Evolutionary conservation across 2,888 invertebrate genomes (phyloP).

Genomic region (Hemicrepidius hirtus): DNA sequence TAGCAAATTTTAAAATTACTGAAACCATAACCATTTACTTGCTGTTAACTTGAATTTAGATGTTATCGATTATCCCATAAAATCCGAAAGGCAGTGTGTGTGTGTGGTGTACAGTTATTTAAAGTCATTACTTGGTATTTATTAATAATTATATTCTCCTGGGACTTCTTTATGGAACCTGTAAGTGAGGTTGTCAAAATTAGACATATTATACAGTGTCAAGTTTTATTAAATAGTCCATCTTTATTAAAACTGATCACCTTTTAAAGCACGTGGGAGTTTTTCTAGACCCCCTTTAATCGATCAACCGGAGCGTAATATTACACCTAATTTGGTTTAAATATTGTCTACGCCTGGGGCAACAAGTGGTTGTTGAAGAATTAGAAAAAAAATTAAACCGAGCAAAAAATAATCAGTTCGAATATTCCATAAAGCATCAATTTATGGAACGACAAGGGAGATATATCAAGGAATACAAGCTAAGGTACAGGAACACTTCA

Average conservation of each 20-base stretch:
- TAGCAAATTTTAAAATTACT: too few relatives aligned
- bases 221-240: constrained; percentile 28
- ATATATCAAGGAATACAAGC: constrained; percentile 58
- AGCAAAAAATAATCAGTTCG: constrained; percentile 35
- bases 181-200: not conserved
- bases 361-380: constrained; percentile 23
- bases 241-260: constrained; percentile 24
- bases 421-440: constrained; percentile 54
- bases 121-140: too few relatives aligned
- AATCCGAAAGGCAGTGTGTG: too few relatives aligned
- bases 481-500: constrained; percentile 58
- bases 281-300: constrained; percentile 31
- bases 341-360: constrained; percentile 32
- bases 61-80: too few relatives aligned
- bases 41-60: too few relatives aligned
- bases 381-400: constrained; percentile 21
- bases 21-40: too few relatives aligned
- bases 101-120: too few relatives aligned
- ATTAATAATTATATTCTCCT: not conserved
- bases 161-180: not conserved
- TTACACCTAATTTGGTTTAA: constrained; percentile 43
- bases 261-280: constrained; percentile 15
- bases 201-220: constrained; percentile 24
- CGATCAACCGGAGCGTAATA: constrained; percentile 40
- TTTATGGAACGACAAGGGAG: constrained; percentile 56